Conservation (phyloP, 1,140 invertebrate genomes). For the Drosophila serrata region DNA sequence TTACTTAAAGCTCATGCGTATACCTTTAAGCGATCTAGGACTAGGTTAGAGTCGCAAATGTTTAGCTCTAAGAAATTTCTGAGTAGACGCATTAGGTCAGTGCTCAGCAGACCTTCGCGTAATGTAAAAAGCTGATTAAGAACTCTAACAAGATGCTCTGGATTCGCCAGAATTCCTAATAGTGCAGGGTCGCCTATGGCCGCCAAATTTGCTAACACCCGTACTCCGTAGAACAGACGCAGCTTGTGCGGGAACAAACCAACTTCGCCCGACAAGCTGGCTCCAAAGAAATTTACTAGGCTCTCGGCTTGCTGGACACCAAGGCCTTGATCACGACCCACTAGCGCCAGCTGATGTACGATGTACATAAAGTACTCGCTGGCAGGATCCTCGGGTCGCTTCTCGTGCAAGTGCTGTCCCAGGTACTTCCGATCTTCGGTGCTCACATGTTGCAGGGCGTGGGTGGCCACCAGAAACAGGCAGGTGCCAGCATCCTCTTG, state of each 20-base stretch:
- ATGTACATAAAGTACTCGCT: slow-evolving; percentile 67
- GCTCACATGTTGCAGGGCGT: slow-evolving; percentile 14
- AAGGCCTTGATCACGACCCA: slow-evolving; percentile 10
- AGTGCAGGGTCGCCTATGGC: slow-evolving; percentile 17
- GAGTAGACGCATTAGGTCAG: slow-evolving; percentile 50
- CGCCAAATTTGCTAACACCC: slow-evolving; percentile 63
- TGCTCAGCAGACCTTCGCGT: slow-evolving; percentile 17
- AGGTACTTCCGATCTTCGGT: slow-evolving; percentile 54
- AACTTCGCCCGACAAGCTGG: neutral
- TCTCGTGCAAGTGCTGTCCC: slow-evolving; percentile 48
- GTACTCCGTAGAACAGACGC: slow-evolving; percentile 52
- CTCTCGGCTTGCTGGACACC: slow-evolving; percentile 26
- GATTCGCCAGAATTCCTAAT: neutral
- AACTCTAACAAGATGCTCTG: slow-evolving; percentile 1
- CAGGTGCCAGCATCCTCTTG: slow-evolving; percentile 64
- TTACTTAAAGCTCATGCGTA: slow-evolving; percentile 16
- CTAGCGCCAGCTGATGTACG: slow-evolving; percentile 55
- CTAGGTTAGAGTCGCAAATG: slow-evolving; percentile 2
- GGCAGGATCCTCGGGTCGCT: slow-evolving; percentile 19
- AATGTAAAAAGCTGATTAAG: slow-evolving; percentile 64
- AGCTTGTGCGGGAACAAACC: slow-evolving; percentile 4
- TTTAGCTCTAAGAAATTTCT: slow-evolving; percentile 36
- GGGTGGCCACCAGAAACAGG: slow-evolving; percentile 45
- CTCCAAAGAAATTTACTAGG: slow-evolving; percentile 34
- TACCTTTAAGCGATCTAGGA: slow-evolving; percentile 38